Base-by-base conservation (phyloP, 2,888 invertebrate species). In the Cheilosia grossa region DNA sequence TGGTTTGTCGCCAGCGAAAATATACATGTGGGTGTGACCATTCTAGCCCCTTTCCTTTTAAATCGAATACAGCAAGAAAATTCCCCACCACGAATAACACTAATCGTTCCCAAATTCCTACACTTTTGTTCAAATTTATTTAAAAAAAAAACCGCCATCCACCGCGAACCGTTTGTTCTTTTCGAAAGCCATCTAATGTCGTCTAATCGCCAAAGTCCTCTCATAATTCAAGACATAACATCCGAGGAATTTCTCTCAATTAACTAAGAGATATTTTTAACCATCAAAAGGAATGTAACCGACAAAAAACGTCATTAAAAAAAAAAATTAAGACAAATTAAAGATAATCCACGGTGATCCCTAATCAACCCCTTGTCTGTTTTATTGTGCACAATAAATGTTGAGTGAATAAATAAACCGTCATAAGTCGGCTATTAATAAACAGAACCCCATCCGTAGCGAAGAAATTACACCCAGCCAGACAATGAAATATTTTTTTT, bases 341-440 rank as follows among this genome's bases (percentile, higher is more conserved):
- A 24, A 64, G 33, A 30, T 69, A 78, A 78, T 78, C 78, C 78
- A 70, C 37, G 27, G 24, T 69, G 61, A 78, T 78, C 69, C 54
- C 69, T 49, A 78, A 69, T 78, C 78, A 78, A 78, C 78, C 56
- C 69, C 78, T 56, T 70, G 78, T 70, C 78, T 61, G 30, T 49
- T 75, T 67, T 54, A 63, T 69, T 42, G 49, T 49, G 40, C 40
- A 54, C 47, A 78, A 78, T 70, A 63, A 69, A 69, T 63, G 63
- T 70, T 53, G 49, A 69, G 54, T 47, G 21, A 42, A 67, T 44
- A 77, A 69, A 67, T 77, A 77, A 67, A 69, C 53, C 24, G n/a
- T 44, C 37, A 78, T 63, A 70, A 61, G 63, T 70, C 78, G 37
- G 15, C 77, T 30, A 77, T 53, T 53, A 69, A 61, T 70, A 75